These are phyloP conservation scores for Acleris emargana DNA, from an alignment of 2,888 invertebrate species.

Conservation along the genomic window DNA sequence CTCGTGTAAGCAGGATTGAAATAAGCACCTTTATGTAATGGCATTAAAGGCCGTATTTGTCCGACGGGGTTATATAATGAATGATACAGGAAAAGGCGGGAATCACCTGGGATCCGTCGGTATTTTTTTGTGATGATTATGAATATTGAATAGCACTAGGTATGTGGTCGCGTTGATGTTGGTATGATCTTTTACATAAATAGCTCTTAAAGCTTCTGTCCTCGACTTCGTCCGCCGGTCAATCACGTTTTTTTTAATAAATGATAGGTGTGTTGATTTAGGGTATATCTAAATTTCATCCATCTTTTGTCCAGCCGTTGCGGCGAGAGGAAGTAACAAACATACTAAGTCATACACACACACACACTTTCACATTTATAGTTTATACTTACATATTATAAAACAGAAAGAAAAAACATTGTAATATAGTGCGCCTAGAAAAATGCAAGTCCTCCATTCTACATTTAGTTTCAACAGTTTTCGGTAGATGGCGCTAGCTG, in stretches of 20 bases:
- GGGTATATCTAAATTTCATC: too few relatives aligned
- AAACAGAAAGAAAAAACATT: too few relatives aligned
- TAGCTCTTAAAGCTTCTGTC: neutral
- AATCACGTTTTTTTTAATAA: neutral
- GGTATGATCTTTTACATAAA: neutral
- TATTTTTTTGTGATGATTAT: neutral
- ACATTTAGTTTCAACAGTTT: too few relatives aligned
- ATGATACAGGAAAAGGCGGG: neutral
- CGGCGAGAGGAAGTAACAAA: too few relatives aligned
- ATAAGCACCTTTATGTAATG: neutral
- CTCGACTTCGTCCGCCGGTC: neutral
- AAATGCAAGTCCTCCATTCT: too few relatives aligned
- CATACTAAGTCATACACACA: too few relatives aligned
- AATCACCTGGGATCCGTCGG: neutral
- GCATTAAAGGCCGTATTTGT: neutral
- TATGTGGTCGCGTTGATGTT: neutral
- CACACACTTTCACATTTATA: too few relatives aligned
- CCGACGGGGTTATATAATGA: neutral
- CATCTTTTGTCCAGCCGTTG: too few relatives aligned
- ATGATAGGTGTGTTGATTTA: too few relatives aligned
- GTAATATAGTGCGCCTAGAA: too few relatives aligned
- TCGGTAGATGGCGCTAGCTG: too few relatives aligned
- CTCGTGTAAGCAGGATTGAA: slow-evolving; percentile 29
- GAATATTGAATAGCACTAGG: neutral
- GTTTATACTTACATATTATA: too few relatives aligned